Base-by-base conservation (phyloP, 2,888 invertebrate genomes). In the Cephus rjabovi region DNA sequence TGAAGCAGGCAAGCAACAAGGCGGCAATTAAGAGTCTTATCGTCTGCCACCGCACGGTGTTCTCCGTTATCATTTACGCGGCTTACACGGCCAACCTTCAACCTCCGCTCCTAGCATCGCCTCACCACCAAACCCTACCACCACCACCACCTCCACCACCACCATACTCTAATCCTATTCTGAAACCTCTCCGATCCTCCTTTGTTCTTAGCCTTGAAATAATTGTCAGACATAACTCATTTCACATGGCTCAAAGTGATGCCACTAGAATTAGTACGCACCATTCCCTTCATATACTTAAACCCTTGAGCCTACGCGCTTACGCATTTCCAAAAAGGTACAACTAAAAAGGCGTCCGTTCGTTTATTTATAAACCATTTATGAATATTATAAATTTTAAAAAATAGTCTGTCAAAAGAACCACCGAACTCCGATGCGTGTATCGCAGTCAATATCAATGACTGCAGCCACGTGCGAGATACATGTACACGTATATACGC, bases 41-140 rank as follows among this genome's bases (percentile, higher is more conserved):
- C 87, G 83, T 85, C 79, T 77, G 80, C 80, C 76, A 80, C 81
- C 81, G 84, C 83, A 84, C 84, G 80, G 80, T 85, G 86, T 84
- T 83, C 84, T 76, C 81, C 82, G 86, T 87, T 87, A 87, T 87
- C 87, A 87, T 87, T 87, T 86, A 86, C 84, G 84, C 83, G 86
- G 85, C 87, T 87, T 87, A 87, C 86, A 83, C 83, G 84, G 82
- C 81, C 79, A 56, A 74, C 76, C 34, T 31, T 70, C 69, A 34
- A 31, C 68, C 37, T 34, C 40, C 15, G 40, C 40, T 40, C 4
- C 40, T 40, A 15, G 40, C 40, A 40, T 40, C 40, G 40, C 69
- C 75, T 79, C 79, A 80, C 77, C 76, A 69, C 69, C 75, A 69
- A 71, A 75, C 77, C 69, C 70, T 74, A 76, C 33, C 33, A 77